A percentile compares a stretch with the other conserved stretches of the same genome.
Conservation (phyloP, 23 tunicate species). For the Ciona savignyi region DNA sequence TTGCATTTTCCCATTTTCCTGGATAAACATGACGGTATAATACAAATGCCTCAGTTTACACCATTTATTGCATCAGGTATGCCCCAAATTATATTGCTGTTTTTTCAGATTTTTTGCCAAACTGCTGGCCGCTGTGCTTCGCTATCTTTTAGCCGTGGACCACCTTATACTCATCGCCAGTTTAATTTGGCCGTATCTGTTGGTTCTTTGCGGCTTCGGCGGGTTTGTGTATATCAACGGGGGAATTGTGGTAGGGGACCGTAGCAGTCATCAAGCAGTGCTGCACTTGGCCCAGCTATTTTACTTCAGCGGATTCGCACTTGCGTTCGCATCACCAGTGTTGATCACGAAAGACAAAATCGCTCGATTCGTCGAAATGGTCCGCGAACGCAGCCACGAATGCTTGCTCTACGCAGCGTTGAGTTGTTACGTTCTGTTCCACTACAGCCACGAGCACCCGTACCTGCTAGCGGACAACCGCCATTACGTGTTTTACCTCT, state of each 20-base stretch:
- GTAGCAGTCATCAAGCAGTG: slow-evolving; percentile 50
- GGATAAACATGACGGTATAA: too few species aligned
- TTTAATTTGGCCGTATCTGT: slow-evolving; percentile 52
- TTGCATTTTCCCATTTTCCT: too few species aligned
- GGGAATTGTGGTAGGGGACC: slow-evolving; percentile 81
- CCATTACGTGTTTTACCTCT: slow-evolving; percentile 71
- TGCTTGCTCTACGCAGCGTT: background rate
- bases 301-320: slow-evolving; percentile 46
- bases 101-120: slow-evolving; percentile 51
- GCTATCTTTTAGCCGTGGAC: slow-evolving; percentile 51
- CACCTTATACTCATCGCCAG: slow-evolving; percentile 13
- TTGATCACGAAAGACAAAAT: slow-evolving; percentile 38
- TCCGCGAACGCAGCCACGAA: slow-evolving; percentile 7
- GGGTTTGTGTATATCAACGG: slow-evolving; percentile 50
- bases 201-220: slow-evolving; percentile 26
- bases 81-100: background rate
- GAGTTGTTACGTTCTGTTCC: slow-evolving; percentile 13
- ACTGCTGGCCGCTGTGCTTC: slow-evolving; percentile 33
- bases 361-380: slow-evolving; percentile 16
- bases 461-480: slow-evolving; percentile 90
- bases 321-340: slow-evolving; percentile 52
- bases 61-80: too few species aligned
- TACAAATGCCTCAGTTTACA: too few species aligned
- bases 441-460: slow-evolving; percentile 44
- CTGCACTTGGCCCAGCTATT: slow-evolving; percentile 60